Conservation (phyloP, 2,888 invertebrate species). For the Dryobotodes eremita region DNA sequence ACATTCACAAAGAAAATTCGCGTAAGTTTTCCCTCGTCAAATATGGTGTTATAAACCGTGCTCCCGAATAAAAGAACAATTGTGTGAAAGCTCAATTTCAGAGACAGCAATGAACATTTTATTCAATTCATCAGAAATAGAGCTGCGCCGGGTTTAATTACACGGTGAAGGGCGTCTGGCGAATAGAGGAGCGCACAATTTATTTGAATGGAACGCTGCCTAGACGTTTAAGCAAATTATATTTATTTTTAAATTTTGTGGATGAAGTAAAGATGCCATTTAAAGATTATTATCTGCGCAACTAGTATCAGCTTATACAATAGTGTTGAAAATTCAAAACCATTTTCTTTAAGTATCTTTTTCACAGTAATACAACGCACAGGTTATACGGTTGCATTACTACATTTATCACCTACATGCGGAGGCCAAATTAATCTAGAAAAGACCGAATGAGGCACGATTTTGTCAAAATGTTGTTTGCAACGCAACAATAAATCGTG, state of each 20-base stretch:
- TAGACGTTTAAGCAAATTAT: constrained; percentile 26
- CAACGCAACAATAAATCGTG: not conserved
- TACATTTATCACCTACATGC: not conserved
- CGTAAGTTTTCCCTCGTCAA: not conserved
- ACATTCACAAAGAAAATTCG: not conserved
- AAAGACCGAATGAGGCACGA: not conserved
- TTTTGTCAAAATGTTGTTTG: not conserved
- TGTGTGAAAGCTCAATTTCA: constrained; percentile 8
- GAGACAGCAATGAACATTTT: constrained; percentile 31
- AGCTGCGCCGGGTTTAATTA: constrained; percentile 47
- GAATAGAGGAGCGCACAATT: constrained; percentile 35
- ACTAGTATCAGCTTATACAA: not conserved
- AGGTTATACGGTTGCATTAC: not conserved
- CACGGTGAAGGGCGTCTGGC: constrained; percentile 48
- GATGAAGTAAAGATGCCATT: not conserved
- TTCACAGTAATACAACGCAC: not conserved
- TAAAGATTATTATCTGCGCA: not conserved
- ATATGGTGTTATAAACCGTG: not conserved
- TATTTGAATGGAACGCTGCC: constrained; percentile 35
- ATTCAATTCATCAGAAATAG: constrained; percentile 47
- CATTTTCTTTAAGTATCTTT: not conserved
- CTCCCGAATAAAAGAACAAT: not conserved
- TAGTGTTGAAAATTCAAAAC: no score
- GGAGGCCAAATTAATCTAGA: not conserved
- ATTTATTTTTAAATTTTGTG: constrained; percentile 24